These are phyloP conservation scores for Malacoraja senta DNA, from an alignment of 2,797 vertebrate species.

Conservation along the genomic window DNA sequence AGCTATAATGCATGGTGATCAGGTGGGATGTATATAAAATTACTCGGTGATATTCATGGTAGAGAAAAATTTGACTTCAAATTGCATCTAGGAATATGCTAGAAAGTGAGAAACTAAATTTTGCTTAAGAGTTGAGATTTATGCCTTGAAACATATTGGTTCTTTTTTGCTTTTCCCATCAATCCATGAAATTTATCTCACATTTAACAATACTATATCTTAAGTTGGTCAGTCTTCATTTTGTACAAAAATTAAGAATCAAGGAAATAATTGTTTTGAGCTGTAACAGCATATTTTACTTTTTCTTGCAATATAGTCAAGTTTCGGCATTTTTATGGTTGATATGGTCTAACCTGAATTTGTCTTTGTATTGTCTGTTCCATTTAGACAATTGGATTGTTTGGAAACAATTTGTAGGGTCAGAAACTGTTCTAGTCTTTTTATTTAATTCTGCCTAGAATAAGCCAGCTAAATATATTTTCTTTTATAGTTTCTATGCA, in stretches of 20 bases:
- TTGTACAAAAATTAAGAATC: neutral
- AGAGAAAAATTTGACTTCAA: neutral
- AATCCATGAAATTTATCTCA: neutral
- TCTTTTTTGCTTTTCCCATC: neutral
- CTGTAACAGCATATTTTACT: neutral
- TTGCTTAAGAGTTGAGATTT: neutral
- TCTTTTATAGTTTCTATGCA: conserved; percentile 33
- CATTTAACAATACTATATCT: neutral
- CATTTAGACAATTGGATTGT: neutral
- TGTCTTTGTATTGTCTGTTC: neutral
- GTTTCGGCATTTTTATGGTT: neutral
- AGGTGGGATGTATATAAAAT: neutral
- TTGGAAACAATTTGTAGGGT: neutral
- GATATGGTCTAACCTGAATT: neutral
- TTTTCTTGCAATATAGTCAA: neutral
- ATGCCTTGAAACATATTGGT: neutral
- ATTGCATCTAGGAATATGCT: neutral
- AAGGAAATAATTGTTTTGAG: neutral
- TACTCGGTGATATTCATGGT: neutral
- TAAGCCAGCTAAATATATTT: conserved; percentile 14
- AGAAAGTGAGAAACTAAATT: neutral
- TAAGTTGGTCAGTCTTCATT: neutral
- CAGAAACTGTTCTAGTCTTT: neutral
- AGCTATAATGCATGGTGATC: neutral
- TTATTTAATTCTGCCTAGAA: neutral